Conservation (phyloP, 2,113 vertebrate genomes). For the Parus major region DNA sequence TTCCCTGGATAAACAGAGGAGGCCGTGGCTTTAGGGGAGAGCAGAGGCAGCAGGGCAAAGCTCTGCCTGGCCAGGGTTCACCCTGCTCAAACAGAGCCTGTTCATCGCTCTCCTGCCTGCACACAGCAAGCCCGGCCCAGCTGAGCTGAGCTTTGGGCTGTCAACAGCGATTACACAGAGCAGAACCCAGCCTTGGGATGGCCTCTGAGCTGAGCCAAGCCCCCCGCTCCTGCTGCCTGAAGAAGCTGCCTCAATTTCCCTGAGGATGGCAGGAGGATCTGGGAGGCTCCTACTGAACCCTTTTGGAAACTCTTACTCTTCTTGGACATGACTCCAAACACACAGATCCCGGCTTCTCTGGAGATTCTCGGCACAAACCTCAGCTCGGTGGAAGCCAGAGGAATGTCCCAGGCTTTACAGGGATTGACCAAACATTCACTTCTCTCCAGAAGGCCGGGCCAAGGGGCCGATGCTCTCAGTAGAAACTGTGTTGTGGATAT, state of each 20-base stretch:
- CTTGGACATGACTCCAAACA: not conserved
- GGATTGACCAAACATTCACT: not conserved
- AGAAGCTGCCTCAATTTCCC: not conserved
- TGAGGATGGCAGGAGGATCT: not conserved
- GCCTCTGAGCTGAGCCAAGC: not conserved
- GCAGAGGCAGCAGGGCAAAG: not conserved
- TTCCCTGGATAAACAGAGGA: not conserved
- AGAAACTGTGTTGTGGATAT: not conserved
- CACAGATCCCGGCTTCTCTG: not conserved
- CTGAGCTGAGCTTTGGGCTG: not conserved
- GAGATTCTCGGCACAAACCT: constrained; percentile 33
- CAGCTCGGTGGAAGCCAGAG: constrained; percentile 34
- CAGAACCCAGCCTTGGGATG: not conserved
- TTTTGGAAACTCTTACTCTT: constrained; percentile 3
- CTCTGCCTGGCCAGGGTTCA: not conserved
- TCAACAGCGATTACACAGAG: not conserved
- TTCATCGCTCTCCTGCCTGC: not conserved
- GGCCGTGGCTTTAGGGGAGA: not conserved
- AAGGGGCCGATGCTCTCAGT: not conserved
- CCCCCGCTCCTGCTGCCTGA: not conserved
- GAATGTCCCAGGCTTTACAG: constrained; percentile 13
- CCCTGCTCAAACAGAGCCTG: not conserved
- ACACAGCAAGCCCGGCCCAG: not conserved
- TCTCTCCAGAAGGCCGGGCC: not conserved
- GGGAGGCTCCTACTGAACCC: not conserved